Evolutionary conservation across 2,888 invertebrate genomes (phyloP), one percentile per base, ranked within the genome.

Genomic region (Ormyrus thymus): DNA sequence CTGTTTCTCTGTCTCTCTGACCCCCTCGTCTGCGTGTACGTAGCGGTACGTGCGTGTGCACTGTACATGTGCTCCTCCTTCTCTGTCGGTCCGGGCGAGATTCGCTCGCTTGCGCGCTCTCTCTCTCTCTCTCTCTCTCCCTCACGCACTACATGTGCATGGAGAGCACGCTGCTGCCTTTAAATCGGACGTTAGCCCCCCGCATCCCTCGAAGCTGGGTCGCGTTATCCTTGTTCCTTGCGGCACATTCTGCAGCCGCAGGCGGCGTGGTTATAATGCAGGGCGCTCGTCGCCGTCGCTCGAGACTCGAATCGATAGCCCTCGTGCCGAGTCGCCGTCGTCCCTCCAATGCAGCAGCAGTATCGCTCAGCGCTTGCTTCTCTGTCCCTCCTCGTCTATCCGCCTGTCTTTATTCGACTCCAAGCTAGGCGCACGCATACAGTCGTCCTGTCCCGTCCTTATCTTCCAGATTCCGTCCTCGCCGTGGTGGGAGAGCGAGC

Each of bases 301-400:
- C 45, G 13, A 62, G 29, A 51, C 55, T 53, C 76, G 79, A 79
- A 79, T 79, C 79, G 79, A 79, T 79, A 71, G 29, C 68, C 62
- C 68, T 69, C 76, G 72, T 72, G 76, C 71, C 66, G 71, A 79
- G 75, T 79, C 79, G 66, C 50, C 29, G 66, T 56, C 43, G 59
- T 13, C n/a, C 13, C 55, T 74, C 43, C 29, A 4, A 29, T 29
- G 29, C 29, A 29, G 29, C 29, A 29, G 55, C 66, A 56, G 64
- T 45, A 5, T 43, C 29, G 58, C 53, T 11, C 43, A 29, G 29
- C 71, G 13, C 66, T 56, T 56, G 55, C 56, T 46, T 43, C 53
- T 61, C 72, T 53, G 8, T 55, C 70, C 58, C 56, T 53, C 50
- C 51, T 46, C 9, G 59, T 46, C 59, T 56, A 13, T 29, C 10